Evolutionary conservation across 92 coral and sea anemone genomes (phyloP), one percentile per base, ranked within the genome.

Genomic region (Epizoanthus rinbou): DNA sequence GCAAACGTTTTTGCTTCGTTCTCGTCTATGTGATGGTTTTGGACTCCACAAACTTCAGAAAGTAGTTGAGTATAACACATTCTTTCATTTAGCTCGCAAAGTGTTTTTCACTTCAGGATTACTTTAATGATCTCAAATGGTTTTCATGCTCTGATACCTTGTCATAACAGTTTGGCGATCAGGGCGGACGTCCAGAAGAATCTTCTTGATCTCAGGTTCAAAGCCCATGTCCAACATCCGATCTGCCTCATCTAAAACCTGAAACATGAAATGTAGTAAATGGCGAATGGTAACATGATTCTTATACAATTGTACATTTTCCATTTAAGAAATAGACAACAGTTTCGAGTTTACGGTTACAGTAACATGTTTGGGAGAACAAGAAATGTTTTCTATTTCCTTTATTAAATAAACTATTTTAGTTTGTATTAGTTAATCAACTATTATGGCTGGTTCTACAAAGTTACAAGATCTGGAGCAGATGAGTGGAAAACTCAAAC

Each of bases 191-290:
- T 96, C 99, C 18, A 96, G 85, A n/a, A 96, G 89, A 54, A 96
- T 94, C 83, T 96, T 96, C 79, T 89, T 91, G 57, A 96, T 96
- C 71, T 96, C 99, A 41, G 99, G 99, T 76, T 96, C 99, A 88
- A 96, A 96, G 41, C 99, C 99, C 99, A 95, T 96, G 70, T 96
- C 98, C 69, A 96, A 81, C 99, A 96, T 94, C 10, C 98, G 89
- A 54, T 95, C 98, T 9, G 98, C 98, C 82, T 95, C 98, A 37
- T 95, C 98, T 33, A 95, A 93, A 50, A 95, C 96, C 98, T 95
- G 60, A 8, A 83, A 79, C 25, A 57, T 25, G 10, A 23, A 17
- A 65, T 41, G 47, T 5, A 5, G n/a, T 50, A 50, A 13, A 37
- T 37, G 43, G 43, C 5, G 43, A 37, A 50, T 50, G 3, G 54